These are phyloP conservation scores for Lepidostoma basale DNA, from an alignment of 1,140 invertebrate genomes.

Conservation along the genomic window DNA sequence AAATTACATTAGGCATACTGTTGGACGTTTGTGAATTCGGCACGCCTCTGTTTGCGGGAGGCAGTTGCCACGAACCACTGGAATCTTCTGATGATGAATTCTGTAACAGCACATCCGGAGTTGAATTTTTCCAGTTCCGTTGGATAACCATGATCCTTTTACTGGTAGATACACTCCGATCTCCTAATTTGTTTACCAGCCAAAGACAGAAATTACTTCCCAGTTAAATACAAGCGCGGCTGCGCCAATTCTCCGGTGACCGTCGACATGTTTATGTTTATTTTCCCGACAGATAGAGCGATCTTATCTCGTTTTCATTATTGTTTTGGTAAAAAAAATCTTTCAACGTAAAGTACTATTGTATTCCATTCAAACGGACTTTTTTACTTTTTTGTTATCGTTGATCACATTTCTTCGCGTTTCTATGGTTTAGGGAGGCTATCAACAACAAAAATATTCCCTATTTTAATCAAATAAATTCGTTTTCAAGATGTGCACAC, in stretches of 20 bases:
- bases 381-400: conserved; percentile 21
- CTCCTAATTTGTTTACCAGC: conserved; percentile 30
- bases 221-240: neutral
- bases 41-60: conserved; percentile 26
- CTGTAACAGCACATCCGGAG: conserved; percentile 33
- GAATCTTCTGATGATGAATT: conserved; percentile 39
- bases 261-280: neutral
- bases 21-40: conserved; percentile 26
- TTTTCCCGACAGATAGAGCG: neutral
- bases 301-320: conserved; percentile 16
- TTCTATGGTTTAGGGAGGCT: no score
- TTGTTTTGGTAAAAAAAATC: neutral
- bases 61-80: conserved; percentile 37
- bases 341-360: neutral
- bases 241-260: neutral
- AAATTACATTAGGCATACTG: conserved; percentile 37
- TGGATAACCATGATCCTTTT: conserved; percentile 37
- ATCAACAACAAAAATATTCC: no score
- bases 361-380: conserved; percentile 13
- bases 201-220: conserved; percentile 1
- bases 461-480: no score
- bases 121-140: conserved; percentile 34
- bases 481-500: no score
- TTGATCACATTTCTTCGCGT: no score
- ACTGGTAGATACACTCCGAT: neutral